phyloP scores from a whole-genome alignment of 2,797 vertebrate species.

The Helicolenus hilgendorfi region DNA sequence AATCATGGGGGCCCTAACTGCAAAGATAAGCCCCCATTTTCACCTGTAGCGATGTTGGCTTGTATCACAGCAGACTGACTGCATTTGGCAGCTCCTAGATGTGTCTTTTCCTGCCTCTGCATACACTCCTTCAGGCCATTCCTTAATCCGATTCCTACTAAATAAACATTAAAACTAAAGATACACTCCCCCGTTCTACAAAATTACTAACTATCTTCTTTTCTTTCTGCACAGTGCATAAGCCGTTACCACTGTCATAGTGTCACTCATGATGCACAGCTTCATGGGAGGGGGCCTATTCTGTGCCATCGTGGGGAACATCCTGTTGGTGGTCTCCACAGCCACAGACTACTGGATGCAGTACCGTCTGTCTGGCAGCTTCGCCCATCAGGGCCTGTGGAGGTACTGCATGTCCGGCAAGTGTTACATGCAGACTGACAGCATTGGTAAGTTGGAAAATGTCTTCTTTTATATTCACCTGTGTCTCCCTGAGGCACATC shows the following conservation, averaged over 20 bases:
- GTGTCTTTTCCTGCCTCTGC: neutral
- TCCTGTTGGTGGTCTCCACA: conserved; percentile 93
- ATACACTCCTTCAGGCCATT: neutral
- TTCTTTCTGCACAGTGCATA: conserved; percentile 52
- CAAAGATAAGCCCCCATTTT: neutral
- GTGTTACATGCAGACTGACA: conserved; percentile 95
- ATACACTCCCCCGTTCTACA: neutral
- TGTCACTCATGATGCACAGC: conserved; percentile 92
- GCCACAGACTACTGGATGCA: conserved; percentile 97
- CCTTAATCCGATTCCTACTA: neutral
- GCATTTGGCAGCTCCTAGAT: neutral
- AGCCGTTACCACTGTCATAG: conserved; percentile 58
- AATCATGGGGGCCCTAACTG: neutral
- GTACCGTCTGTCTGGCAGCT: conserved; percentile 92
- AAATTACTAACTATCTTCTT: conserved; percentile 3
- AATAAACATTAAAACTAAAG: neutral
- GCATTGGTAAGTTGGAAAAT: conserved; percentile 89
- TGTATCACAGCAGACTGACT: neutral
- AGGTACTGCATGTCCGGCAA: conserved; percentile 94
- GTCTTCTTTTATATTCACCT: neutral
- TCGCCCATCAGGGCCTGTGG: conserved; percentile 95
- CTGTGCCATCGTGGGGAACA: conserved; percentile 94
- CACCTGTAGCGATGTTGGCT: neutral
- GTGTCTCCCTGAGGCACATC: conserved; percentile 27
- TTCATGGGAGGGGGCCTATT: conserved; percentile 95